Percentiles rank a stretch among this genome's conserved stretches.
Evolutionary conservation across 2,797 vertebrate species (phyloP).

Genomic region (Periophthalmus magnuspinnatus): DNA sequence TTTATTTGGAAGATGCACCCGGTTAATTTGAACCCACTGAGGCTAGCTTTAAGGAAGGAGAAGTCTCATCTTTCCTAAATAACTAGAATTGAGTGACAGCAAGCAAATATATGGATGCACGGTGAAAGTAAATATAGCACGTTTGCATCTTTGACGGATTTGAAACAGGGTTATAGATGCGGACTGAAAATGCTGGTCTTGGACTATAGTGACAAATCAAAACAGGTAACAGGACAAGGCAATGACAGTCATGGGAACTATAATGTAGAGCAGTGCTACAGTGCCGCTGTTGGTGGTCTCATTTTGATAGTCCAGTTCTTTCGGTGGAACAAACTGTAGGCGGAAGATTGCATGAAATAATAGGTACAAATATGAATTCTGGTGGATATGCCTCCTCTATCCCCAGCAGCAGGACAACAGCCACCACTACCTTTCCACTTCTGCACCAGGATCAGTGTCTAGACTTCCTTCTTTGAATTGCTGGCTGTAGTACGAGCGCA

Average conservation of each 20-base stretch:
- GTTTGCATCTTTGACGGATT: not conserved
- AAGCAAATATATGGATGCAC: not conserved
- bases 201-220: not conserved
- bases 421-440: no score
- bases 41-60: not conserved
- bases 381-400: no score
- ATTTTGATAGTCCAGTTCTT: constrained; percentile 4
- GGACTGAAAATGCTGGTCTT: not conserved
- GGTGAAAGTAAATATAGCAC: not conserved
- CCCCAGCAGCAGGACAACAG: no score
- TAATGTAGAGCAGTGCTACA: constrained; percentile 4
- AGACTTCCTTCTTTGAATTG: no score
- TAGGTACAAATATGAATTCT: not conserved
- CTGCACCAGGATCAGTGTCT: no score
- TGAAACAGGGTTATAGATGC: not conserved
- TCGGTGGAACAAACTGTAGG: constrained; percentile 1
- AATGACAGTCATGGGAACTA: not conserved
- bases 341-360: not conserved
- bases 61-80: constrained; percentile 2
- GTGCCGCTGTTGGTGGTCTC: constrained; percentile 14
- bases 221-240: not conserved
- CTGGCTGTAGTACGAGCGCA: no score
- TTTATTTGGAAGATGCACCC: constrained; percentile 26
- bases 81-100: constrained; percentile 2
- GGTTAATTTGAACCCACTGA: constrained; percentile 23